A percentile compares a stretch with the other conserved stretches of the same genome.
These are phyloP conservation scores for Melanophora roralis DNA, from an alignment of 2,888 invertebrate genomes.

Conservation along the genomic window DNA sequence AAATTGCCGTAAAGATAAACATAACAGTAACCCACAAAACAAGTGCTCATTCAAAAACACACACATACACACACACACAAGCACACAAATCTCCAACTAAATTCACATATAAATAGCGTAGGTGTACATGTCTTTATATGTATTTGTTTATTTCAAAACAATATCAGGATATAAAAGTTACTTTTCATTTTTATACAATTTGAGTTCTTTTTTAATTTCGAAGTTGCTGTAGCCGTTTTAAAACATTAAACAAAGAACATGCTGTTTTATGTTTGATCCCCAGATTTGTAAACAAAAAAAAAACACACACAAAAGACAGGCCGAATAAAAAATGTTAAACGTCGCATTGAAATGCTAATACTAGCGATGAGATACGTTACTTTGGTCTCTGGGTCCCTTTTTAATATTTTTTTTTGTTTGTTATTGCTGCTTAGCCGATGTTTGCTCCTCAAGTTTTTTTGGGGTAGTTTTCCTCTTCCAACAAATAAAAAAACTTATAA, in stretches of 20 bases:
- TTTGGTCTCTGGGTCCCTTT: not conserved
- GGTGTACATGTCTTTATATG: not conserved
- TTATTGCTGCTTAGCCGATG: not conserved
- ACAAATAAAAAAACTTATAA: not conserved
- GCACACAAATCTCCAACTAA: no score
- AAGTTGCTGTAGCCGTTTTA: not conserved
- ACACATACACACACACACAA: not conserved
- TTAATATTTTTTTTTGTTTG: not conserved
- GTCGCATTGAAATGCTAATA: slow-evolving; percentile 60
- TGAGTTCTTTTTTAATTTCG: not conserved
- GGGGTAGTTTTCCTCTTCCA: not conserved
- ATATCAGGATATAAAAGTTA: slow-evolving; percentile 20
- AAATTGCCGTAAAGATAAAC: slow-evolving; percentile 45
- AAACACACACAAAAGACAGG: slow-evolving; percentile 31
- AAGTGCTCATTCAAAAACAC: not conserved
- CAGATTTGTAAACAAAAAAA: slow-evolving; percentile 51
- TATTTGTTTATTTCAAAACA: not conserved
- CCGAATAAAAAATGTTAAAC: slow-evolving; percentile 58
- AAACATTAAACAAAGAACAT: slow-evolving; percentile 34
- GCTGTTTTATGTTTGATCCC: slow-evolving; percentile 57
- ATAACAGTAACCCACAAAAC: slow-evolving; percentile 10
- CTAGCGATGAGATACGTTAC: slow-evolving; percentile 39
- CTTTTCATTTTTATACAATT: slow-evolving; percentile 20
- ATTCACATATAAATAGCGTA: not conserved
- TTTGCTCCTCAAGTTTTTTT: slow-evolving; percentile 1